Evolutionary conservation across 2,888 invertebrate genomes (phyloP).

Genomic region (Punctoribates punctum): DNA sequence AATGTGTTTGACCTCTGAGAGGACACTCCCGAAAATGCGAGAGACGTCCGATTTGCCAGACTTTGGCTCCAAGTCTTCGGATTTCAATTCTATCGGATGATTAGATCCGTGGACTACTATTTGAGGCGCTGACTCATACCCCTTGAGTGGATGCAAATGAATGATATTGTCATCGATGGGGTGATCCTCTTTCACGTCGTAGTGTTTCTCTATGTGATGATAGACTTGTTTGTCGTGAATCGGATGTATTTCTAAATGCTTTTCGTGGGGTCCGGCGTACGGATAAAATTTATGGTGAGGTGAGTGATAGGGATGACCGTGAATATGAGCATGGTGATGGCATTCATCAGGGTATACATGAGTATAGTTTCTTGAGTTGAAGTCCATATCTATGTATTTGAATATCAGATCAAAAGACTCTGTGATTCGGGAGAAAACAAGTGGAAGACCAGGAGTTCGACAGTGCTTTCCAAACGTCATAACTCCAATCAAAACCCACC

Average conservation of each 20-base stretch:
- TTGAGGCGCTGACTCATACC: no score
- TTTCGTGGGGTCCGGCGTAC: no score
- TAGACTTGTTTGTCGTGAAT: no score
- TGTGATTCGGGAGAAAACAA: conserved; percentile 34
- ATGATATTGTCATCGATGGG: no score
- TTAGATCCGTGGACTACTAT: no score
- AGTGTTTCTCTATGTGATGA: no score
- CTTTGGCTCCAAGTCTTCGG: no score
- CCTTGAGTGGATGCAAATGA: no score
- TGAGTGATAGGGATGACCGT: background rate
- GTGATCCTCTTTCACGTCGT: no score
- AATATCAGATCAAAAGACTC: conserved; percentile 19
- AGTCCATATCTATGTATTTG: conserved; percentile 31
- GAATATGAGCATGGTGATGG: background rate
- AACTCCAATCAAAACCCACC: conserved; percentile 30
- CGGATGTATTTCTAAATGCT: no score
- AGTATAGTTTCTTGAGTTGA: conserved; percentile 23
- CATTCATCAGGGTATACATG: background rate
- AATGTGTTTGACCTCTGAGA: background rate
- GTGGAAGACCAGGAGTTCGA: conserved; percentile 34
- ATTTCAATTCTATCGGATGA: no score
- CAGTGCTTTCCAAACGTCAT: conserved; percentile 40
- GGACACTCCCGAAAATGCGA: background rate
- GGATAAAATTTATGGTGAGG: background rate
- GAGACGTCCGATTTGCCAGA: no score